Evolutionary conservation across 2,888 invertebrate genomes (phyloP), one percentile per base, ranked within the genome.

Genomic region (Caenorhabditis auriculariae): DNA sequence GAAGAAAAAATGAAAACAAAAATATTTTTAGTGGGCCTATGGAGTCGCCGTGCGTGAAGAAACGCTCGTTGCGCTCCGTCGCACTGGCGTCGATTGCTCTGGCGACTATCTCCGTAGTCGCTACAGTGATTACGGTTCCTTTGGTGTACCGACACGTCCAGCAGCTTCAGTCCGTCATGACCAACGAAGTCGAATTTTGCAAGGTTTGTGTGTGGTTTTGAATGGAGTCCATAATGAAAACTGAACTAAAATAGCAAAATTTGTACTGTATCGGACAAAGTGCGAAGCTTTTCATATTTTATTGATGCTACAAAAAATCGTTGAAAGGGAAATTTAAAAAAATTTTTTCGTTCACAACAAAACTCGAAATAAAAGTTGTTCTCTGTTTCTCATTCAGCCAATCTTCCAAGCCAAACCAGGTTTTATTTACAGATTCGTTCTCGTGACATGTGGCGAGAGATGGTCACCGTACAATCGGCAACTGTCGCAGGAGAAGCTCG

Each of bases 131-230:
- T 52, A 81, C 78, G 44, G 68, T 81, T 23, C 81, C 81, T n/a
- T 66, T 81, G 21, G 80, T 81, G 26, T 81, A 81, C 69, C 73
- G 75, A 57, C 78, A 81, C 61, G 79, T 81, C 15, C 81, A 81
- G 55, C 68, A 63, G 39, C 70, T 81, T 28, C 81, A 81, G 58
- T 72, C 77, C 35, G 81, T 73, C 55, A 81, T 81, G 81, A 80
- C 78, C 60, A 81, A 75, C 45, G 81, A 81, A 56, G 80, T 81
- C 27, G 80, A 81, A 50, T 81, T 81, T 60, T 81, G 81, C 68
- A 81, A 81, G 73, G 79, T 78, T 42, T 42, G 50, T 29, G 7
- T 24, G 27, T 15, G 7, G 1, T 53, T 26, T n/a, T n/a, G n/a
- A 9, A 41, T 21, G 19, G 9, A 28, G 9, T 17, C 45, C 42